Percentiles rank a stretch among this genome's conserved stretches.
These are phyloP conservation scores for Phrynocephalus vlangalii DNA, from an alignment of 2,797 vertebrate species.

Conservation along the genomic window DNA sequence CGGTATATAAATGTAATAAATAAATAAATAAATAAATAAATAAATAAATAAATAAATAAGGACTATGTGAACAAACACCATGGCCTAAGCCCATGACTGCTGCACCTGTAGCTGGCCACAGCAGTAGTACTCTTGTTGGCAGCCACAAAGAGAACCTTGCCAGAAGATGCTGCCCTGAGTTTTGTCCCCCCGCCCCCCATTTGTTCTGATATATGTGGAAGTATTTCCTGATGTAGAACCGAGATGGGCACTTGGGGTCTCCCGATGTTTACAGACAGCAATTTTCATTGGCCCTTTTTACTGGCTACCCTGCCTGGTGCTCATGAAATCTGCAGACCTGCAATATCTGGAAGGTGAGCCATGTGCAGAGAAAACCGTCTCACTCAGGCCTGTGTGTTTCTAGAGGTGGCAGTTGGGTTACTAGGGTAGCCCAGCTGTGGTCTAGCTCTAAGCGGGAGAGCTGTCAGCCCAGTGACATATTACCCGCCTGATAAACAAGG, in stretches of 20 bases:
- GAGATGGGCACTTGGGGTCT: accelerated
- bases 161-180: background rate
- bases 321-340: background rate
- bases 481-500: conserved; percentile 55
- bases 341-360: background rate
- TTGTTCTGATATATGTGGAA: background rate
- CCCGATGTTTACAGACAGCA: background rate
- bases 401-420: background rate
- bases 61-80: background rate
- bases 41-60: too few species aligned
- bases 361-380: background rate
- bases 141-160: too few species aligned
- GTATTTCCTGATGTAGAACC: background rate
- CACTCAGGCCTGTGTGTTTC: background rate
- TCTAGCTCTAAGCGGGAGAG: background rate
- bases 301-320: background rate
- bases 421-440: background rate
- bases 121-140: background rate
- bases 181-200: background rate
- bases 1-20: too few species aligned
- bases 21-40: too few species aligned
- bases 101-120: background rate
- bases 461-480: conserved; percentile 35
- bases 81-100: background rate
- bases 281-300: background rate